These are phyloP conservation scores for Sebastiscus tertius DNA, from an alignment of 2,797 vertebrate species.

Conservation along the genomic window DNA sequence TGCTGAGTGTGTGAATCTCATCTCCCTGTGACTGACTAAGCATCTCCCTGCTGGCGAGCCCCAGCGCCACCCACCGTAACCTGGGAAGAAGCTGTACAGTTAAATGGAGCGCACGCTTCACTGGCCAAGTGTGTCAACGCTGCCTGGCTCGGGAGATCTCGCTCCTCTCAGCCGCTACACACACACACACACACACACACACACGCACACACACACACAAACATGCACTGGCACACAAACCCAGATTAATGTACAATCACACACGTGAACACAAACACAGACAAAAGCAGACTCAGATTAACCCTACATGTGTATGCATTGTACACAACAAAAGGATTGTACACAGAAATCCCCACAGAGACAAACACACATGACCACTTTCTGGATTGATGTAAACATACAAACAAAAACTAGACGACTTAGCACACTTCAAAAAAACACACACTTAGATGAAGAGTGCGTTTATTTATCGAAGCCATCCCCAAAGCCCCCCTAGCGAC, in stretches of 20 bases:
- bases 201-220: slow-evolving; percentile 19
- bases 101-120: slow-evolving; percentile 77
- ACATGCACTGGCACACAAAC: slow-evolving; percentile 32
- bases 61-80: slow-evolving; percentile 44
- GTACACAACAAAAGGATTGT: not conserved
- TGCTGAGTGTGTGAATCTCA: slow-evolving; percentile 27
- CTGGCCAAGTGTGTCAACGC: slow-evolving; percentile 74
- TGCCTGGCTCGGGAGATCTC: slow-evolving; percentile 56
- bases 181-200: slow-evolving; percentile 27
- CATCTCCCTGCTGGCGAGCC: slow-evolving; percentile 25
- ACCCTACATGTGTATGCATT: not conserved
- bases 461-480: slow-evolving; percentile 78
- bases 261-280: slow-evolving; percentile 14
- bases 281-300: slow-evolving; percentile 21
- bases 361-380: slow-evolving; percentile 30
- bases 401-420: slow-evolving; percentile 45
- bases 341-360: not conserved
- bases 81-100: slow-evolving; percentile 65
- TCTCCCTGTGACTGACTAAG: slow-evolving; percentile 34
- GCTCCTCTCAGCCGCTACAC: slow-evolving; percentile 50
- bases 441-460: slow-evolving; percentile 38
- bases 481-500: slow-evolving; percentile 77
- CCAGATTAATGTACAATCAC: slow-evolving; percentile 52
- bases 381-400: slow-evolving; percentile 32
- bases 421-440: slow-evolving; percentile 13